A percentile compares a stretch with the other conserved stretches of the same genome.
These are phyloP conservation scores for Tachina fera DNA, from an alignment of 2,888 invertebrate genomes.

Conservation along the genomic window DNA sequence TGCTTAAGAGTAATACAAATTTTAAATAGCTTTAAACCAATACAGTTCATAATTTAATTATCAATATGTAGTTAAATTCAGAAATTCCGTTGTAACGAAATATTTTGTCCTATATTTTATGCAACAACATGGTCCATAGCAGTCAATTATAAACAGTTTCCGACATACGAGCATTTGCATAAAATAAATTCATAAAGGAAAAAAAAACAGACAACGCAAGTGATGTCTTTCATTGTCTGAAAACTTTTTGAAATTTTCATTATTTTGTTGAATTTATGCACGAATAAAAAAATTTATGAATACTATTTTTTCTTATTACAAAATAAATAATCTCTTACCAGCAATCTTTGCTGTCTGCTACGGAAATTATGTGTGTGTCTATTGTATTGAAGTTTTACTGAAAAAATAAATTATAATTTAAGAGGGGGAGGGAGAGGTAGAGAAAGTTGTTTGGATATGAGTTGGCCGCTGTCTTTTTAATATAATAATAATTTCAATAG, in stretches of 20 bases:
- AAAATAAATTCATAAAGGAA: not conserved
- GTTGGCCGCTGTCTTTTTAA: not conserved
- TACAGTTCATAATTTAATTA: too few species aligned
- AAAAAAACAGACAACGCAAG: not conserved
- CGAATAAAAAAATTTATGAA: not conserved
- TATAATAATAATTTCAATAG: not conserved
- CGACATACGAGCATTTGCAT: not conserved
- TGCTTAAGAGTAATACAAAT: too few species aligned
- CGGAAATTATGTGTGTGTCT: constrained; percentile 49
- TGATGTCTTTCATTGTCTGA: constrained; percentile 37
- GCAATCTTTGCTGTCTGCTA: constrained; percentile 62
- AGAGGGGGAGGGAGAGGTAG: constrained; percentile 4
- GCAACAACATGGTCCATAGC: not conserved
- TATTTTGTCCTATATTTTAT: not conserved
- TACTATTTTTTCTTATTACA: constrained; percentile 38
- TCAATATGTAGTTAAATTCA: not conserved
- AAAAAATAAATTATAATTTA: not conserved
- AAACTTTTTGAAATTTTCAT: constrained; percentile 39
- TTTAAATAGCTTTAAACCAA: too few species aligned
- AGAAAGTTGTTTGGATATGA: constrained; percentile 41
- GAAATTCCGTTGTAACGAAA: not conserved
- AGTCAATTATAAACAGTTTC: not conserved
- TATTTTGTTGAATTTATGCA: constrained; percentile 18
- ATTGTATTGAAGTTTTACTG: constrained; percentile 38
- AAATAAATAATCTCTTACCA: constrained; percentile 55